Conservation (phyloP, 2,797 vertebrate genomes). For the Microctenopoma stevenorrisi region DNA sequence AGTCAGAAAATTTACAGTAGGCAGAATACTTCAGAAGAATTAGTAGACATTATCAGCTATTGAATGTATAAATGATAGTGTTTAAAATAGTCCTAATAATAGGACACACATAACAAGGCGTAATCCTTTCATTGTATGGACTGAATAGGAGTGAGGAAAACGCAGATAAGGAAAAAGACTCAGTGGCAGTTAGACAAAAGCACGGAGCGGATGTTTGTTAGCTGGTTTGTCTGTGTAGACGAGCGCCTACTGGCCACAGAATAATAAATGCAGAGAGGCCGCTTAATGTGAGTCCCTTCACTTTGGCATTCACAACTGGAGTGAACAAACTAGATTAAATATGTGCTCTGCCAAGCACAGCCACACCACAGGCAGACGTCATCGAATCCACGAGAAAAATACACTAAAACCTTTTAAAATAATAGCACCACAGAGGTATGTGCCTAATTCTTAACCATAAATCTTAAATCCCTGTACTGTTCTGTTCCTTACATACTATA, state of each 20-base stretch:
- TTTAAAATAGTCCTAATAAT: constrained; percentile 12
- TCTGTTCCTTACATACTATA: background rate
- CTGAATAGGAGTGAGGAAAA: constrained; percentile 10
- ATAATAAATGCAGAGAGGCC: background rate
- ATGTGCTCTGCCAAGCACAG: background rate
- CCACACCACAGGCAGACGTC: background rate
- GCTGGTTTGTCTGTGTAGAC: background rate
- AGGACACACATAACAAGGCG: constrained; percentile 4
- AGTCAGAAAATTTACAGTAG: constrained; percentile 31
- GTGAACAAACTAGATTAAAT: background rate
- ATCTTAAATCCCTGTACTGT: background rate
- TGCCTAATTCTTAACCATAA: background rate
- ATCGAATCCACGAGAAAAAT: background rate
- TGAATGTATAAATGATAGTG: background rate
- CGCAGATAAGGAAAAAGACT: background rate
- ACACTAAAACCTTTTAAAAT: background rate
- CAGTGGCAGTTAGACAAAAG: constrained; percentile 2
- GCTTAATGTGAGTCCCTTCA: constrained; percentile 1
- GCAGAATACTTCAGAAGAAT: constrained; percentile 6
- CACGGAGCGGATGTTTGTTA: constrained; percentile 6
- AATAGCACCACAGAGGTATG: background rate
- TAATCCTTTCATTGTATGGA: constrained; percentile 16
- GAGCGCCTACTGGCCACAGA: background rate
- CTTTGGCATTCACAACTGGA: background rate
- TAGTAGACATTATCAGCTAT: background rate